Base-by-base conservation (phyloP, 2,888 invertebrate species). In the Spilosoma lubricipeda region DNA sequence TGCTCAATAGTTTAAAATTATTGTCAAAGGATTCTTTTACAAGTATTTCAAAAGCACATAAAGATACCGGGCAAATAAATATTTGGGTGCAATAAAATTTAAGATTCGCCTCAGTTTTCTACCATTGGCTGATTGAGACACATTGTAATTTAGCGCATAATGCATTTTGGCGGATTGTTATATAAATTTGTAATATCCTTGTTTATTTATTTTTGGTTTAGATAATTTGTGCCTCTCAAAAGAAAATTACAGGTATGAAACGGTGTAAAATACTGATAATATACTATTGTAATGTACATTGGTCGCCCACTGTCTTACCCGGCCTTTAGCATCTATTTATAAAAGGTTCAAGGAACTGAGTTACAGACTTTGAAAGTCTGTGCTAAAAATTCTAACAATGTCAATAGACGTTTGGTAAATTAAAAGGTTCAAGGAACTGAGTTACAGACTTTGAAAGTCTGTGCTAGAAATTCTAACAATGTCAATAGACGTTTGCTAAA, bases 391-490 rank as follows among this genome's bases (percentile, higher is more conserved):
- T 39, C 18, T 56, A 69, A 18, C n/a, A 15, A 39, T 36, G 67
- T 59, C 67, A 67, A 65, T 59, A 74, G 69, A 76, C 76, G 67
- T 68, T 70, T 74, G 56, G 72, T 67, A 72, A 70, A 71, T 83
- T n/a, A n/a, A n/a, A n/a, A n/a, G n/a, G n/a, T n/a, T n/a, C n/a
- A n/a, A n/a, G n/a, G n/a, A n/a, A n/a, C n/a, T n/a, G n/a, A n/a
- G n/a, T n/a, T n/a, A n/a, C n/a, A n/a, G n/a, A n/a, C n/a, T n/a
- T n/a, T 45, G 45, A 56, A 27, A 59, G 27, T 52, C 20, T 52
- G 23, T 20, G 23, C 69, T 36, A 59, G 59, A 69, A 56, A 33
- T n/a, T 39, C 18, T 56, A 69, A 18, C n/a, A 15, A 39, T 36
- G 67, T 59, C 67, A 67, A 65, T 59, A 74, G 69, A 76, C 76